phyloP scores from a whole-genome alignment of 2,113 vertebrate genomes.

The Stegostoma tigrinum region DNA sequence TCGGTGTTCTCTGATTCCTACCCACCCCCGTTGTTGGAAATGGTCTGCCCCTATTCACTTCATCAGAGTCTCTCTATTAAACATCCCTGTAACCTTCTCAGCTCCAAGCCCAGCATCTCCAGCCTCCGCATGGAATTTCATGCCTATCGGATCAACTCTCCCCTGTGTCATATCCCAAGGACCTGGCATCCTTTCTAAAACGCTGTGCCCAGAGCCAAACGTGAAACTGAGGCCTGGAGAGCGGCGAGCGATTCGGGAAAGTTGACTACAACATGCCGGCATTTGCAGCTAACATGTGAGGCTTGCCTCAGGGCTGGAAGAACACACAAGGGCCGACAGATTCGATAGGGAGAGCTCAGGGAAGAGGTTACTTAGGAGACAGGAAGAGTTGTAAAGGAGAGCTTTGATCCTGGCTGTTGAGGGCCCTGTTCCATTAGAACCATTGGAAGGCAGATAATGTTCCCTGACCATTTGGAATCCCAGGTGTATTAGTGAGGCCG shows the following conservation, averaged over 20 bases:
- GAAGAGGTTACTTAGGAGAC: not conserved
- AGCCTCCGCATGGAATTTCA: too few relatives aligned
- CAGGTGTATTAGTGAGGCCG: not conserved
- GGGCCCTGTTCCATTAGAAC: not conserved
- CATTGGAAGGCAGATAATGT: not conserved
- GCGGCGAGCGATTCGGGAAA: not conserved
- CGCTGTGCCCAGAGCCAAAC: not conserved
- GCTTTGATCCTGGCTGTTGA: conserved; percentile 1
- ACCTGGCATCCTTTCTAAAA: not conserved
- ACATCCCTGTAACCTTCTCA: not conserved
- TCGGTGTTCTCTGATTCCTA: not conserved
- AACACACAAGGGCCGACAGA: not conserved
- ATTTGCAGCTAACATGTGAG: not conserved
- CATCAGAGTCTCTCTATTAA: not conserved
- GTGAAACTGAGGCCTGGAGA: not conserved
- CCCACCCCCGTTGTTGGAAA: not conserved
- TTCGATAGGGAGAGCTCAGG: not conserved
- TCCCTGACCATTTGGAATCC: not conserved
- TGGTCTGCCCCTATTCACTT: not conserved
- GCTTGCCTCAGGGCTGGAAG: not conserved
- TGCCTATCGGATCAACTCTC: too few relatives aligned
- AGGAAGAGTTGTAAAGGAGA: not conserved
- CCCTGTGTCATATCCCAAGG: not conserved
- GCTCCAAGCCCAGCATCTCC: not conserved
- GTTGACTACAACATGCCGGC: not conserved